phyloP scores from a whole-genome alignment of 2,888 invertebrate species.

The Heliconius ismenius region DNA sequence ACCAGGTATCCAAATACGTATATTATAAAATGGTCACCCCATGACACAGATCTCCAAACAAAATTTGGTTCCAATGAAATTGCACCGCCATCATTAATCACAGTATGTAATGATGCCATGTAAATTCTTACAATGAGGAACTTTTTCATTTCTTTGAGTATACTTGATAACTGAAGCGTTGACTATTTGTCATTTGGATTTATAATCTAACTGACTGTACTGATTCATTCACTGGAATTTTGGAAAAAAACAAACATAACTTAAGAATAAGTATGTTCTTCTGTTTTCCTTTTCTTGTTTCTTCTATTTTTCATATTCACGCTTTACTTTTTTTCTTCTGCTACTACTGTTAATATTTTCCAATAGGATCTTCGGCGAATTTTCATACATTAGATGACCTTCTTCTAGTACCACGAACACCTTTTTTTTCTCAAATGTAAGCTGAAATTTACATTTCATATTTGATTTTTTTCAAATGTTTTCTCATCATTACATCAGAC shows the following conservation, averaged over 20 bases:
- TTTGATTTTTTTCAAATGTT: not conserved
- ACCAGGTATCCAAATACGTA: no score
- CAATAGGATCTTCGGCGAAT: no score
- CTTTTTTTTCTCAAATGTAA: not conserved
- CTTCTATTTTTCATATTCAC: no score
- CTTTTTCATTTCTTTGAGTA: conserved; percentile 38
- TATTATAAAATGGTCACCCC: conserved; percentile 49
- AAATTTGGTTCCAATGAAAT: conserved; percentile 67
- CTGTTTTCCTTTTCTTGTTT: no score
- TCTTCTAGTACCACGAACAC: not conserved
- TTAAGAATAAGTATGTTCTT: no score
- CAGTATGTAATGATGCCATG: conserved; percentile 64
- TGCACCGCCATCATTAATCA: conserved; percentile 67
- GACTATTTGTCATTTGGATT: conserved; percentile 27
- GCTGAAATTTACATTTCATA: not conserved
- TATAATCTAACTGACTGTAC: not conserved
- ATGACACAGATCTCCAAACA: conserved; percentile 48
- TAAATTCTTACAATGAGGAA: conserved; percentile 52
- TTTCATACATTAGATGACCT: no score
- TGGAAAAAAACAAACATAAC: not conserved
- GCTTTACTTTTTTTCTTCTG: no score
- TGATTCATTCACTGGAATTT: not conserved
- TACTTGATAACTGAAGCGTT: conserved; percentile 27
- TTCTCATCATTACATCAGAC: no score
- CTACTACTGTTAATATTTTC: no score